Evolutionary conservation across 1,140 invertebrate genomes (phyloP).

Genomic region (Berghia stephanieae): DNA sequence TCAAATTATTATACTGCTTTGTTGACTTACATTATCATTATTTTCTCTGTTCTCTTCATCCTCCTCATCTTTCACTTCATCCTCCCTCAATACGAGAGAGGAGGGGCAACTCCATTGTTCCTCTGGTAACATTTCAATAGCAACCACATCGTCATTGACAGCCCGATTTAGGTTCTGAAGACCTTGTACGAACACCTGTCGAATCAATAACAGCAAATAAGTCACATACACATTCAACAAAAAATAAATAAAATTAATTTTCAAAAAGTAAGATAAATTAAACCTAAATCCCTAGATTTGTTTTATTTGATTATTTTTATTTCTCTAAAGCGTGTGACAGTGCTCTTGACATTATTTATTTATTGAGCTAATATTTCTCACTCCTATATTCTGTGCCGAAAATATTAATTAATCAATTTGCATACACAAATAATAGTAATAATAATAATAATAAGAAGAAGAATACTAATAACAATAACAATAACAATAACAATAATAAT

Average conservation of each 20-base stretch:
- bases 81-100: constrained; percentile 73
- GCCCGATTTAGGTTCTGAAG: constrained; percentile 88
- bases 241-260: neutral
- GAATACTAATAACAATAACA: no score
- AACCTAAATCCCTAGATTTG: neutral
- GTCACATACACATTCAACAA: neutral
- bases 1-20: neutral
- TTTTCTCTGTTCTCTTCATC: constrained; percentile 44
- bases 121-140: constrained; percentile 89
- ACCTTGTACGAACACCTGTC: constrained; percentile 89
- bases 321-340: no score
- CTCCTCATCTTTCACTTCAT: constrained; percentile 58
- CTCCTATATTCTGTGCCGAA: no score
- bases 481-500: no score
- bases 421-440: no score
- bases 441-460: no score
- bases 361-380: no score
- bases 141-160: constrained; percentile 95
- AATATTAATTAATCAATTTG: no score
- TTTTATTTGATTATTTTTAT: no score
- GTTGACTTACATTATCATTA: constrained; percentile 25
- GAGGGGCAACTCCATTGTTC: constrained; percentile 84
- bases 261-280: no score
- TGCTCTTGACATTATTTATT: no score
- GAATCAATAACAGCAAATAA: no score